phyloP scores from a whole-genome alignment of 2,113 vertebrate species.

The Hucho hucho region DNA sequence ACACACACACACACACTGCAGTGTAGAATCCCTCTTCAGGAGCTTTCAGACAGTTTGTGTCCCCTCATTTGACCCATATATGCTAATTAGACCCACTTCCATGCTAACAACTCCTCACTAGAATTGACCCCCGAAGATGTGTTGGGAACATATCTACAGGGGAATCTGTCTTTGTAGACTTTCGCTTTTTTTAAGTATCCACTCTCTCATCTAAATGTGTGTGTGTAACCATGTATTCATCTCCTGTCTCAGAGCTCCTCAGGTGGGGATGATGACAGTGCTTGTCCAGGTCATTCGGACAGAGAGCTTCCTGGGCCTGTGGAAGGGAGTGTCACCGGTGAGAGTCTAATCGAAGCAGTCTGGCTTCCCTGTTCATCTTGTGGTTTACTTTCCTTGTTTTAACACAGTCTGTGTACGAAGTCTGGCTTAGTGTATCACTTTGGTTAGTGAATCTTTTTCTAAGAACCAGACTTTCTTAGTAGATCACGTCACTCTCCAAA shows the following conservation, averaged over 20 bases:
- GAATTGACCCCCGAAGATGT: not conserved
- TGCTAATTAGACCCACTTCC: slow-evolving; percentile 39
- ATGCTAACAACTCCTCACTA: not conserved
- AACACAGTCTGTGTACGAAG: not conserved
- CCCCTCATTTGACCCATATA: slow-evolving; percentile 36
- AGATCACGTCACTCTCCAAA: no score
- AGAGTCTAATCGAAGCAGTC: slow-evolving; percentile 48
- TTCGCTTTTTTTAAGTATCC: not conserved
- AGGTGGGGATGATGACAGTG: slow-evolving; percentile 82
- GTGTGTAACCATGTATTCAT: not conserved
- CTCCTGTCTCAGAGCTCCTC: slow-evolving; percentile 71
- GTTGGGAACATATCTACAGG: not conserved
- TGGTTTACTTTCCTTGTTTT: not conserved
- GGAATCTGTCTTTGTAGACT: not conserved
- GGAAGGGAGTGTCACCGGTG: slow-evolving; percentile 94
- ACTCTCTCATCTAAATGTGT: not conserved
- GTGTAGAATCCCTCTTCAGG: no score
- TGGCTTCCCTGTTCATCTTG: not conserved
- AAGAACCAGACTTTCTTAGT: no score
- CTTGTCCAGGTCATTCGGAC: slow-evolving; percentile 84
- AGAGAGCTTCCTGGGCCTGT: slow-evolving; percentile 88
- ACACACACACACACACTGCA: not conserved
- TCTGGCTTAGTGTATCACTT: no score
- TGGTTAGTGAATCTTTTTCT: no score
- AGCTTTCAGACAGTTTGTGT: no score